phyloP scores from a whole-genome alignment of 1,140 invertebrate genomes.

The Aphelenchoides besseyi region DNA sequence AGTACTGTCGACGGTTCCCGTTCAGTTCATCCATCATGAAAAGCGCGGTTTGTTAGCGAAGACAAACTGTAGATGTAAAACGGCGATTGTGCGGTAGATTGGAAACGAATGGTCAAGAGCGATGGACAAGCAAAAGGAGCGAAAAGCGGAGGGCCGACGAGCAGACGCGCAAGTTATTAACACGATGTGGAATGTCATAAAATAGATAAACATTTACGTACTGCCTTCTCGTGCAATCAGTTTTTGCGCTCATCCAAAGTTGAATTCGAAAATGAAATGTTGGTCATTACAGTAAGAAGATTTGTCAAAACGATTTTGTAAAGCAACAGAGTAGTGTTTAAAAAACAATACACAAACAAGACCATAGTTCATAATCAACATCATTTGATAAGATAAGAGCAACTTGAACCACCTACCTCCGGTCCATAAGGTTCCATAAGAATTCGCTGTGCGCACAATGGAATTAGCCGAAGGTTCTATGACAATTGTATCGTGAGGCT shows the following conservation, averaged over 20 bases:
- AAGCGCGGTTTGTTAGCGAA: neutral
- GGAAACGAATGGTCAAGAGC: neutral
- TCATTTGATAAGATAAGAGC: neutral
- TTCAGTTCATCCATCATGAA: constrained; percentile 1
- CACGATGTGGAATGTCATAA: neutral
- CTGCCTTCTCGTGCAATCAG: neutral
- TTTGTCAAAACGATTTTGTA: too few species aligned
- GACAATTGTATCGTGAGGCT: neutral
- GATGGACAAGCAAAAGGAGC: neutral
- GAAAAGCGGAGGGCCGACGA: neutral
- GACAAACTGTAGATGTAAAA: neutral
- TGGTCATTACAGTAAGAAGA: too few species aligned
- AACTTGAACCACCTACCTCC: neutral
- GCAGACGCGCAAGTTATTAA: constrained; percentile 1
- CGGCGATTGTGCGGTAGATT: constrained; percentile 5
- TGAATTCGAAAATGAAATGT: neutral
- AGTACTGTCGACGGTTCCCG: neutral
- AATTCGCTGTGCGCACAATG: neutral
- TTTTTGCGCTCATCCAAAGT: neutral
- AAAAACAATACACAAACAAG: too few species aligned
- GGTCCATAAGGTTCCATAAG: neutral
- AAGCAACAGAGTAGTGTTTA: too few species aligned
- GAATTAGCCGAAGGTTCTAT: neutral
- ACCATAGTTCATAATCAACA: too few species aligned
- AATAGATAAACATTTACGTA: constrained; percentile 1